Conservation (phyloP, 2,113 vertebrate genomes). For the Hystrix brachyura region DNA sequence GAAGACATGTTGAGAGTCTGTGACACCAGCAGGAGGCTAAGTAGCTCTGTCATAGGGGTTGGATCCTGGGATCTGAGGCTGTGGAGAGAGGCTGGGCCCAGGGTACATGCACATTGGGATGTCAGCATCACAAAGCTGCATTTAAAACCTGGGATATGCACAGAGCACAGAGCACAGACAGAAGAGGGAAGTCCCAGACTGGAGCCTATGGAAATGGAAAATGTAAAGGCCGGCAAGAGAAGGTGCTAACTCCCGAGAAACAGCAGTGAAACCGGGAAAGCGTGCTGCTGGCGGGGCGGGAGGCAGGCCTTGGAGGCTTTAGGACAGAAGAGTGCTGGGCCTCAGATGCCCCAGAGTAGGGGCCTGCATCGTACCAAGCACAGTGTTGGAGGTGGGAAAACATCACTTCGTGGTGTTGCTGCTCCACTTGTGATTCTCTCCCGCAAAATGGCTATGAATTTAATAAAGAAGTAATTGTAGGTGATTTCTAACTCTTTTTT, state of each 20-base stretch:
- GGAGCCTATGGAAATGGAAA: neutral
- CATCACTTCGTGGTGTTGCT: fast-evolving
- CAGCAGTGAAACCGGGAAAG: neutral
- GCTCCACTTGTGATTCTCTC: neutral
- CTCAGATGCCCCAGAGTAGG: neutral
- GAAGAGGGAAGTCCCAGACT: neutral
- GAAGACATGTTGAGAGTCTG: neutral
- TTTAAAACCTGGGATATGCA: fast-evolving
- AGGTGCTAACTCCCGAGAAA: neutral
- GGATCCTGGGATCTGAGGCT: neutral
- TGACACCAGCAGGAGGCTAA: neutral
- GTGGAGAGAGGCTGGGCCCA: neutral
- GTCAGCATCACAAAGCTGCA: neutral
- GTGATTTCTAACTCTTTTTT: neutral
- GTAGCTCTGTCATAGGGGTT: neutral
- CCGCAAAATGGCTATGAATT: neutral
- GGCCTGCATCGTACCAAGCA: neutral
- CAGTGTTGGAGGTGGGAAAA: neutral
- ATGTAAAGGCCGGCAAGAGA: neutral
- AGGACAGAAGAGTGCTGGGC: neutral
- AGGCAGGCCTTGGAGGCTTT: neutral
- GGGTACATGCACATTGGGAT: neutral
- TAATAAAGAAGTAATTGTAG: neutral
- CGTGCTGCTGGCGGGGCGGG: neutral
- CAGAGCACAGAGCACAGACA: no score